A percentile compares a stretch with the other conserved stretches of the same genome.
These are phyloP conservation scores for Falco punctatus DNA, from an alignment of 2,113 vertebrate genomes.

Conservation along the genomic window DNA sequence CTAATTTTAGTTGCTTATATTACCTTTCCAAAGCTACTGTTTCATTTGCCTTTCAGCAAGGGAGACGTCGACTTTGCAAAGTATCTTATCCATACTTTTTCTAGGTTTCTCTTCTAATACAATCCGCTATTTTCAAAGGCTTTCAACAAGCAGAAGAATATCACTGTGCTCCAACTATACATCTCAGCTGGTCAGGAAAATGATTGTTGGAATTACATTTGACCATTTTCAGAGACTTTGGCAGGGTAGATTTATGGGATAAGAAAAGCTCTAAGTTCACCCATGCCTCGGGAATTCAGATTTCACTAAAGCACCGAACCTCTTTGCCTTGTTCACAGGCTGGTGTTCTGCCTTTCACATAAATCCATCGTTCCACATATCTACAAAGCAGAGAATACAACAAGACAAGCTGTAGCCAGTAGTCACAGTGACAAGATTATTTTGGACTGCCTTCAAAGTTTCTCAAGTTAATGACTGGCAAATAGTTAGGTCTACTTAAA, in stretches of 20 bases:
- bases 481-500: constrained; percentile 12
- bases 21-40: background rate
- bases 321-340: background rate
- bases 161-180: background rate
- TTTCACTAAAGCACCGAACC: background rate
- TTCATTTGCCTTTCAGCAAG: background rate
- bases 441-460: constrained; percentile 2
- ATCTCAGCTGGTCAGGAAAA: background rate
- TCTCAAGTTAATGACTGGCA: constrained; percentile 27
- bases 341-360: background rate
- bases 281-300: background rate
- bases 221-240: background rate
- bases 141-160: background rate
- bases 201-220: background rate
- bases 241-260: background rate
- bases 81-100: background rate
- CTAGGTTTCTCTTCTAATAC: background rate
- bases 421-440: background rate
- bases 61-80: background rate
- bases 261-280: background rate
- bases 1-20: background rate
- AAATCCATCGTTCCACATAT: background rate
- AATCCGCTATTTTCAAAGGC: background rate
- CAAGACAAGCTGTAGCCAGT: constrained; percentile 3
- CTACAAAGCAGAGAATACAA: background rate